These are phyloP conservation scores for Gymnobelideus leadbeateri DNA, from an alignment of 2,113 vertebrate species.

Conservation along the genomic window DNA sequence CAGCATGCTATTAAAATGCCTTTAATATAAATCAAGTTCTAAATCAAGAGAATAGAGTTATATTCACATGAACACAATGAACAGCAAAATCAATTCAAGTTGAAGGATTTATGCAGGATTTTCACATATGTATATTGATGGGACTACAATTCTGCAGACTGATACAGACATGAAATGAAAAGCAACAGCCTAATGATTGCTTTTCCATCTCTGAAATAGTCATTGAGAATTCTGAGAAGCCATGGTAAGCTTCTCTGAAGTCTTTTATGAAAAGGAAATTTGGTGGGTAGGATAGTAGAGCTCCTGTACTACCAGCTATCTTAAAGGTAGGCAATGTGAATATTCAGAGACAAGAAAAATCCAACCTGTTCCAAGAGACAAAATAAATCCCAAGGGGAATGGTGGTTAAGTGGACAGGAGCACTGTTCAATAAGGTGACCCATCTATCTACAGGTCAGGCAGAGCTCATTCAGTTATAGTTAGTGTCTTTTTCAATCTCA, in stretches of 20 bases:
- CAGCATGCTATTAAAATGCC: slow-evolving; percentile 30
- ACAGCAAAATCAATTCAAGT: slow-evolving; percentile 60
- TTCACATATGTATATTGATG: slow-evolving; percentile 50
- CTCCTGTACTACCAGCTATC: slow-evolving; percentile 35
- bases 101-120: slow-evolving; percentile 51
- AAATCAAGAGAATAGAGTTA: slow-evolving; percentile 52
- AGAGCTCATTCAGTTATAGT: slow-evolving; percentile 75
- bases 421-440: slow-evolving; percentile 72
- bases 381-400: neutral
- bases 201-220: neutral
- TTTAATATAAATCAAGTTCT: slow-evolving; percentile 49
- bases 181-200: neutral
- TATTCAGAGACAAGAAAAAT: slow-evolving; percentile 51
- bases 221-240: neutral
- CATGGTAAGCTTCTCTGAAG: neutral
- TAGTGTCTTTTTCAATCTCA: slow-evolving; percentile 79
- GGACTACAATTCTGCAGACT: slow-evolving; percentile 24
- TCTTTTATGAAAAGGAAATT: neutral
- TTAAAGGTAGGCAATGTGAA: slow-evolving; percentile 46
- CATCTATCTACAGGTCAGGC: slow-evolving; percentile 65
- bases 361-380: slow-evolving; percentile 65
- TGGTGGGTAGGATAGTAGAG: neutral
- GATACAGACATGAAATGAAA: slow-evolving; percentile 2
- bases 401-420: slow-evolving; percentile 57
- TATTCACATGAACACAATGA: slow-evolving; percentile 47